phyloP scores from a whole-genome alignment of 2,888 invertebrate genomes.

The Drosophila vallismaia region DNA sequence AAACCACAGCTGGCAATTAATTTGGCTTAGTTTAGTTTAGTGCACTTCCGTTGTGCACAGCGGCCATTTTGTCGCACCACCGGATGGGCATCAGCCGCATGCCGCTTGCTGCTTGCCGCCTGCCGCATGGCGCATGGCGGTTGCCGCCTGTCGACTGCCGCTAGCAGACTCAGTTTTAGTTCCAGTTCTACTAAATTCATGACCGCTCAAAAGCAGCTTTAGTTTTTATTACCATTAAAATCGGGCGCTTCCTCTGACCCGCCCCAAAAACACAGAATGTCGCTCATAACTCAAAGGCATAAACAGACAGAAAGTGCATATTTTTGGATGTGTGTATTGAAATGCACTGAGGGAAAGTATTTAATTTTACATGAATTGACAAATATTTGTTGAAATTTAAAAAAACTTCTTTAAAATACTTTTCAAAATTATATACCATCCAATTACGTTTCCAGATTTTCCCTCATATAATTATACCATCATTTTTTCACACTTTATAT shows the following conservation, averaged over 20 bases:
- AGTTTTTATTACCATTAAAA: constrained; percentile 77
- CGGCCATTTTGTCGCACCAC: constrained; percentile 76
- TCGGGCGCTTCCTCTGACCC: constrained; percentile 45
- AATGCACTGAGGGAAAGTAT: constrained; percentile 11
- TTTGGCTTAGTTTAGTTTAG: constrained; percentile 79
- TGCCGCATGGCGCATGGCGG: constrained; percentile 7
- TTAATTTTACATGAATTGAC: neutral
- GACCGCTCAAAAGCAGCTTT: constrained; percentile 73
- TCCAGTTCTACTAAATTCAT: constrained; percentile 53
- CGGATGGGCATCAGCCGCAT: constrained; percentile 55
- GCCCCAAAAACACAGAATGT: constrained; percentile 59
- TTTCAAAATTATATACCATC: too few relatives aligned
- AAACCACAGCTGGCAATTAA: constrained; percentile 72
- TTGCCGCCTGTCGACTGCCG: constrained; percentile 7
- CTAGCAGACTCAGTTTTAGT: constrained; percentile 8
- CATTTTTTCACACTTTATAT: neutral
- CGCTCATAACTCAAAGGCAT: constrained; percentile 74
- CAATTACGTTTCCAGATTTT: too few relatives aligned
- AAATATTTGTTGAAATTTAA: neutral
- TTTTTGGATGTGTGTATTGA: constrained; percentile 4
- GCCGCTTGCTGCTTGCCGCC: constrained; percentile 3
- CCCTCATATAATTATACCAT: neutral
- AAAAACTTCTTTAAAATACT: too few relatives aligned
- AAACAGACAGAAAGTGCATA: constrained; percentile 50
- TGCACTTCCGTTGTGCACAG: constrained; percentile 77